Base-by-base conservation (phyloP, 2,888 invertebrate species). In the Adelognathus sp. region DNA sequence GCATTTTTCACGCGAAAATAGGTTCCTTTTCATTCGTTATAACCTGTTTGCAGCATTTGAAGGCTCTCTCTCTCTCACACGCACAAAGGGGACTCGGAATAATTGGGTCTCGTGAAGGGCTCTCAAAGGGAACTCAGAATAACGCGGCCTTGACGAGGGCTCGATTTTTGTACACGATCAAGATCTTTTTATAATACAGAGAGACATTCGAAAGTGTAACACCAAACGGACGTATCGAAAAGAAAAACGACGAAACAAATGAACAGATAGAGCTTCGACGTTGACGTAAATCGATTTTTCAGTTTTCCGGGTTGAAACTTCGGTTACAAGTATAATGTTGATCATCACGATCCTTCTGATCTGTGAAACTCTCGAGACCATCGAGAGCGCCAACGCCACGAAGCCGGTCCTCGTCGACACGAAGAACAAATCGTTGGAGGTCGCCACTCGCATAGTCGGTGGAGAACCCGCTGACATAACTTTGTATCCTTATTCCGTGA, bases 401-500 rank as follows among this genome's bases (percentile, higher is more conserved):
- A 60, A 24, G 7, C n/a, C 29, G 7, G 33, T 27, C 9, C 14
- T 18, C 5, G 14, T 50, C 41, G 33, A 71, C 16, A n/a, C 46
- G n/a, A 52, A 41, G 9, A 64, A 52, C 6, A 36, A 27, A 27
- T 31, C 46, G 31, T 24, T 71, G 2, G 39, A 56, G 27, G 60
- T 82, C 54, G 79, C 63, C 14, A 72, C 71, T 66, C 85, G 87
- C 76, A 84, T 88, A 36, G 69, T 88, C 63, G 88, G 88, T 44
- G 88, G 87, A 21, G 63, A 83, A 56, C 56, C 84, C 66, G 81
- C 82, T 36, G 58, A 73, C 67, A 86, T 88, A 76, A 83, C 72
- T 66, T 61, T 74, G n/a, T 87, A 86, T 76, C 88, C 88, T n/a
- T 88, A 82, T 58, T 56, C 78, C 63, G 88, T 88, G 83, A 66